phyloP scores from a whole-genome alignment of 1,140 invertebrate genomes.

The Pollicipes pollicipes region DNA sequence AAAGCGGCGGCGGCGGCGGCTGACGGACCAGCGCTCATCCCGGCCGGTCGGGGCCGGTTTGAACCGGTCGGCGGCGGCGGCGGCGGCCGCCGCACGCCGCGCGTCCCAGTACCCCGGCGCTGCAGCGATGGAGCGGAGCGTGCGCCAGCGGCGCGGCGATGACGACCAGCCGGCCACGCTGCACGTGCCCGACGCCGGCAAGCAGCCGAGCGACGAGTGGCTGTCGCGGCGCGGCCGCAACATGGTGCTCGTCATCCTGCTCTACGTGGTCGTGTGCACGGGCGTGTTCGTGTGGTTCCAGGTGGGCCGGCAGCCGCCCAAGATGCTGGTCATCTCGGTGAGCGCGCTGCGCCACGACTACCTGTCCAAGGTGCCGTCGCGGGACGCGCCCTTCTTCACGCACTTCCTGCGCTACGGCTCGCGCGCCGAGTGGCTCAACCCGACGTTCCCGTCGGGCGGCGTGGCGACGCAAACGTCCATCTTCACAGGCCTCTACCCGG shows the following conservation, averaged over 20 bases:
- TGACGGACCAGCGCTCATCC: not conserved
- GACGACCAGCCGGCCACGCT: not conserved
- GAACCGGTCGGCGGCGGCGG: too few relatives aligned
- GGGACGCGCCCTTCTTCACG: conserved; percentile 1
- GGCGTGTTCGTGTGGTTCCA: not conserved
- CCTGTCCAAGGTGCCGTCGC: not conserved
- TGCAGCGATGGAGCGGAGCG: not conserved
- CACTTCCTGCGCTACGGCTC: not conserved
- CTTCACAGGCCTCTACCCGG: not conserved
- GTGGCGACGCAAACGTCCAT: not conserved
- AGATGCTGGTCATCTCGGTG: not conserved
- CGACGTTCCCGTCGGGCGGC: not conserved
- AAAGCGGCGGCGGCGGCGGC: not conserved
- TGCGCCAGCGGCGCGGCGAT: not conserved
- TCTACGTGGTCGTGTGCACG: not conserved
- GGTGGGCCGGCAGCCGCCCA: not conserved
- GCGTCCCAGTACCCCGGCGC: too few relatives aligned
- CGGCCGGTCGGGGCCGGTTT: not conserved
- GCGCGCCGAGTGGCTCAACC: not conserved
- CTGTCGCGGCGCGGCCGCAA: not conserved
- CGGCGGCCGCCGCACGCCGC: too few relatives aligned
- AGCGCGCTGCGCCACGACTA: not conserved
- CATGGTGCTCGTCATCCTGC: not conserved
- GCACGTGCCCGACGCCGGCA: not conserved
- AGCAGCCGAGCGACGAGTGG: not conserved